Evolutionary conservation across 30 jellyfish, hydroid and myxozoan species (phyloP).

Genomic region (Hydra vulgaris): DNA sequence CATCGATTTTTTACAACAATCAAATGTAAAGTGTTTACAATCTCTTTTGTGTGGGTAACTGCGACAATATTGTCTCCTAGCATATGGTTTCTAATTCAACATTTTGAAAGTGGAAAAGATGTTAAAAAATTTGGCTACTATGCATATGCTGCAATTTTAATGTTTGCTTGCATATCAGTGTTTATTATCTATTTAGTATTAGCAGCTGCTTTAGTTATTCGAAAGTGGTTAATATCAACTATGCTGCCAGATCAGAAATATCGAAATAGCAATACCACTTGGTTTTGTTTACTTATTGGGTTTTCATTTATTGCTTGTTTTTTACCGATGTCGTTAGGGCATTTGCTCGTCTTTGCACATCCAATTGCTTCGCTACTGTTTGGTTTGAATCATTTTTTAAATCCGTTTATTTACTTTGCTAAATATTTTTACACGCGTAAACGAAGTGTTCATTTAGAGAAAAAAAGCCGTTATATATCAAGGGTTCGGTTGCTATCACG

Average conservation of each 20-base stretch:
- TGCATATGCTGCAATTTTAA: not conserved
- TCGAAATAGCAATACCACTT: conserved; percentile 4
- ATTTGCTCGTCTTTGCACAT: not conserved
- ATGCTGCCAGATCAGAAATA: conserved; percentile 1
- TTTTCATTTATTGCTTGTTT: conserved; percentile 11
- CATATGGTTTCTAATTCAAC: not conserved
- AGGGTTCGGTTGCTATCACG: not conserved
- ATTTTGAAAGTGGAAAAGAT: no score
- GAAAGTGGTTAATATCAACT: not conserved
- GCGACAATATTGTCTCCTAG: conserved; percentile 9
- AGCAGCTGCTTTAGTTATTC: conserved; percentile 12
- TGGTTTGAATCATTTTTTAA: conserved; percentile 4
- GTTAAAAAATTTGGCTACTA: not conserved
- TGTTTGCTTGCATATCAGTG: not conserved
- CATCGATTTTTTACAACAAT: conserved; percentile 6
- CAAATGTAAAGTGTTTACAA: conserved; percentile 15
- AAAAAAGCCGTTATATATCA: conserved; percentile 4
- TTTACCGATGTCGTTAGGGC: conserved; percentile 5
- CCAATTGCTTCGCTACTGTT: not conserved
- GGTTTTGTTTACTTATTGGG: conserved; percentile 4
- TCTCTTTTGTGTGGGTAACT: conserved; percentile 13
- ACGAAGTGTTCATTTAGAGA: not conserved
- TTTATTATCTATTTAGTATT: conserved; percentile 2
- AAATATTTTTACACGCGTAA: not conserved
- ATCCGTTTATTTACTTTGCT: conserved; percentile 11